phyloP scores from a whole-genome alignment of 2,797 vertebrate species.

The Mus caroli region DNA sequence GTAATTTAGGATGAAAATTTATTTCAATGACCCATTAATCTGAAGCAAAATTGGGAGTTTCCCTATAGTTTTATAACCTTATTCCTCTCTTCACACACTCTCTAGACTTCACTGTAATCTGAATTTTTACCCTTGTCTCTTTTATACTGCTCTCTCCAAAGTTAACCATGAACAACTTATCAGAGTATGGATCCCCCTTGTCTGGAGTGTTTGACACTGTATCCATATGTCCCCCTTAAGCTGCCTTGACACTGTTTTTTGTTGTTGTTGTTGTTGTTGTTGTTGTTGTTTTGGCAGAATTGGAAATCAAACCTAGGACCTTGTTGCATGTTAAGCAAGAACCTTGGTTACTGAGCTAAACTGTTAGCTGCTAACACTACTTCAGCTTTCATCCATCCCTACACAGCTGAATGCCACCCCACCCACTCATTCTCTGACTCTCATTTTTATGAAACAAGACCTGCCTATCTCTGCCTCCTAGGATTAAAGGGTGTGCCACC shows the following conservation, averaged over 20 bases:
- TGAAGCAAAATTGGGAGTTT: background rate
- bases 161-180: no score
- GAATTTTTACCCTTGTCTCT: background rate
- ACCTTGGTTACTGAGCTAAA: background rate
- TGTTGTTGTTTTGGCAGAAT: background rate
- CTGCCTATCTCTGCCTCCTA: background rate
- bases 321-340: background rate
- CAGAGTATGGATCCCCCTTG: background rate
- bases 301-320: background rate
- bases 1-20: conserved; percentile 61
- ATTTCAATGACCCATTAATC: background rate
- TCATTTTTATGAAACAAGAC: background rate
- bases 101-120: background rate
- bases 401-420: background rate
- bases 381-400: background rate
- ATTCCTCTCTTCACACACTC: background rate
- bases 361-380: background rate
- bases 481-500: background rate
- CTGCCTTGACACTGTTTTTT: no score
- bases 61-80: background rate
- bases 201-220: background rate
- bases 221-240: no score
- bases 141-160: background rate
- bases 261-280: background rate
- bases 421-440: background rate